A percentile compares a stretch with the other conserved stretches of the same genome.
phyloP scores from a whole-genome alignment of 2,113 vertebrate genomes.

The Coryphaenoides rupestris region DNA sequence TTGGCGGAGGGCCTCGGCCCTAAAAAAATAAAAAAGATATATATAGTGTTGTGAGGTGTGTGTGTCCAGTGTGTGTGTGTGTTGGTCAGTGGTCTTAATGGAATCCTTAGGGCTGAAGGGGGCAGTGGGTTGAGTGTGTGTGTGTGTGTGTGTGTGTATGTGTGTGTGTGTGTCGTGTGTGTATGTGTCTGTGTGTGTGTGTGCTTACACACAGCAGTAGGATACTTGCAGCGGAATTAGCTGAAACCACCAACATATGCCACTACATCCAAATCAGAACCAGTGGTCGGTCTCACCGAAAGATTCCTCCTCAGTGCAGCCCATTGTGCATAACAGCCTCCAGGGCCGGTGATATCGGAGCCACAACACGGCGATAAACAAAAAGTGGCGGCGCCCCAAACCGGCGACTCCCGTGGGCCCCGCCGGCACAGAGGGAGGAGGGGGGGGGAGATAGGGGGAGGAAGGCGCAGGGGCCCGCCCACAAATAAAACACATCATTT shows the following conservation, averaged over 20 bases:
- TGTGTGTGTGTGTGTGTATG: too few relatives aligned
- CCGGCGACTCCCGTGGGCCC: neutral
- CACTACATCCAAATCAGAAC: neutral
- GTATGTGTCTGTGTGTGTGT: too few relatives aligned
- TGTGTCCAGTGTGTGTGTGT: too few relatives aligned
- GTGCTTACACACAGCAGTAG: neutral
- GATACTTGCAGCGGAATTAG: constrained; percentile 7
- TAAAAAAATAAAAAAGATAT: constrained; percentile 3
- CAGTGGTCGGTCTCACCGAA: constrained; percentile 8
- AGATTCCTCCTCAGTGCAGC: too few relatives aligned
- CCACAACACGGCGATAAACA: constrained; percentile 6
- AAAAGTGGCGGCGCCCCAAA: neutral
- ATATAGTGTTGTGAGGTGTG: too few relatives aligned
- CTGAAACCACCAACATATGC: constrained; percentile 9
- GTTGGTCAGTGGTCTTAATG: too few relatives aligned
- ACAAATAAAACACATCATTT: too few relatives aligned
- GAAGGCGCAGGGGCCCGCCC: neutral
- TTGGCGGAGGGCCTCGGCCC: neutral
- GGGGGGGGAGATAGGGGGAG: neutral
- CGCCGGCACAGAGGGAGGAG: neutral
- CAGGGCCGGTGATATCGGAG: constrained; percentile 16
- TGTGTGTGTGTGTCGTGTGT: too few relatives aligned
- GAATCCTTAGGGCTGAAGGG: too few relatives aligned
- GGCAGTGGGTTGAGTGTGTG: too few relatives aligned
- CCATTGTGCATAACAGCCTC: constrained; percentile 40